A percentile compares a stretch with the other conserved stretches of the same genome.
Conservation (phyloP, 2,888 invertebrate genomes). For the Lasius platythorax region DNA sequence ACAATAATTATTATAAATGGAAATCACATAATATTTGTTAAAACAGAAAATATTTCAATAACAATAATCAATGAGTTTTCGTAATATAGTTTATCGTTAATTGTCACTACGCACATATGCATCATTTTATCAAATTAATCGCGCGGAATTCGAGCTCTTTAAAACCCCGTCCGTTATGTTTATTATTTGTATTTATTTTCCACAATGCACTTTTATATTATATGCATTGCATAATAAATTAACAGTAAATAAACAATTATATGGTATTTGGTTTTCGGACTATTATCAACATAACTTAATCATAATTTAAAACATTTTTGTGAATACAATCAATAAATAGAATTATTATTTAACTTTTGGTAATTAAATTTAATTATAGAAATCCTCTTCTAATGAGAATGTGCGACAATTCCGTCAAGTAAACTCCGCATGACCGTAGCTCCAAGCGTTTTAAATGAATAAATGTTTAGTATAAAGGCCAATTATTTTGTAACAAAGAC, state of each 20-base stretch:
- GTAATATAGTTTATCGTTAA: constrained; percentile 26
- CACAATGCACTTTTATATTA: neutral
- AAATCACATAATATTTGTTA: constrained; percentile 18
- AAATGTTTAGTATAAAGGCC: neutral
- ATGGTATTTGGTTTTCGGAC: neutral
- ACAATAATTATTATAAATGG: neutral
- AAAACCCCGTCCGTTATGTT: neutral
- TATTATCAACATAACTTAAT: neutral
- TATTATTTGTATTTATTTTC: neutral
- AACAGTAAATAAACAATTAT: neutral
- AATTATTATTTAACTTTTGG: neutral
- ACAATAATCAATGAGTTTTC: neutral
- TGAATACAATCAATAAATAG: neutral
- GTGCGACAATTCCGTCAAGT: neutral
- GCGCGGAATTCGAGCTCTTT: constrained; percentile 4
- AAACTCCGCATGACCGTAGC: neutral
- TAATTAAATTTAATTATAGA: neutral
- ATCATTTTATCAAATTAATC: constrained; percentile 7
- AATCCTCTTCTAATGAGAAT: neutral
- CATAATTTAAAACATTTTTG: neutral
- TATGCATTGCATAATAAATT: neutral
- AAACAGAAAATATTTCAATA: constrained; percentile 14
- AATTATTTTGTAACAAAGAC: neutral
- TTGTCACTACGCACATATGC: constrained; percentile 2
- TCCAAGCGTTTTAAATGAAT: neutral